Evolutionary conservation across 2,888 invertebrate species (phyloP).

Genomic region (Phortica magna): DNA sequence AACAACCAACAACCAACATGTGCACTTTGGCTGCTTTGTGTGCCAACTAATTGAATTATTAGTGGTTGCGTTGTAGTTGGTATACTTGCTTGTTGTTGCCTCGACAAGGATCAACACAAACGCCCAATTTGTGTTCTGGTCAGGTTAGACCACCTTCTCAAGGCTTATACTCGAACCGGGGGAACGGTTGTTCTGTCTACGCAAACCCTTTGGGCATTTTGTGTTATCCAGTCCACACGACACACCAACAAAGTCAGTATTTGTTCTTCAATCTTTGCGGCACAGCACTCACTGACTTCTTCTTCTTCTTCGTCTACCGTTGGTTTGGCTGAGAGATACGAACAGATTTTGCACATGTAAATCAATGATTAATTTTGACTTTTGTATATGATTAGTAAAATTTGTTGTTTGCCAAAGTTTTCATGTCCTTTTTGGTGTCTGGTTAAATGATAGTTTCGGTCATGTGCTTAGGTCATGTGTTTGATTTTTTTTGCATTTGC

Average conservation of each 20-base stretch:
- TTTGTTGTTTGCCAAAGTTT: slow-evolving; percentile 41
- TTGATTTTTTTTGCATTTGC: too few species aligned
- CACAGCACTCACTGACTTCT: slow-evolving; percentile 41
- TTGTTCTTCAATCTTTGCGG: slow-evolving; percentile 48
- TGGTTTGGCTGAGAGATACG: slow-evolving; percentile 20
- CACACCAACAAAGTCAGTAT: slow-evolving; percentile 65
- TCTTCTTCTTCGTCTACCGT: not conserved
- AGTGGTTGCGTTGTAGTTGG: slow-evolving; percentile 29
- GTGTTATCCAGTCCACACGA: slow-evolving; percentile 9
- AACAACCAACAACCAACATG: slow-evolving; percentile 56
- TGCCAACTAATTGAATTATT: slow-evolving; percentile 74
- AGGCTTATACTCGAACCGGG: not conserved
- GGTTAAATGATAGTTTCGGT: slow-evolving; percentile 24
- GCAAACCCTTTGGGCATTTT: slow-evolving; percentile 52
- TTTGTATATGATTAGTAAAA: slow-evolving; percentile 70
- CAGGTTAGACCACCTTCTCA: slow-evolving; percentile 31
- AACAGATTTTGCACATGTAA: slow-evolving; percentile 73
- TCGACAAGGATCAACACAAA: slow-evolving; percentile 74
- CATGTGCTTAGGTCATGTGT: slow-evolving; percentile 16
- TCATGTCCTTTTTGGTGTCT: not conserved
- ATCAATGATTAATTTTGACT: slow-evolving; percentile 74
- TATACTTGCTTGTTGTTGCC: slow-evolving; percentile 61
- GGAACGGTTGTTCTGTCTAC: not conserved
- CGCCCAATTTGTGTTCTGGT: slow-evolving; percentile 71
- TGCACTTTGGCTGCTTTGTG: slow-evolving; percentile 62